These are phyloP conservation scores for Pampusana beccarii DNA, from an alignment of 2,113 vertebrate species.

Conservation along the genomic window DNA sequence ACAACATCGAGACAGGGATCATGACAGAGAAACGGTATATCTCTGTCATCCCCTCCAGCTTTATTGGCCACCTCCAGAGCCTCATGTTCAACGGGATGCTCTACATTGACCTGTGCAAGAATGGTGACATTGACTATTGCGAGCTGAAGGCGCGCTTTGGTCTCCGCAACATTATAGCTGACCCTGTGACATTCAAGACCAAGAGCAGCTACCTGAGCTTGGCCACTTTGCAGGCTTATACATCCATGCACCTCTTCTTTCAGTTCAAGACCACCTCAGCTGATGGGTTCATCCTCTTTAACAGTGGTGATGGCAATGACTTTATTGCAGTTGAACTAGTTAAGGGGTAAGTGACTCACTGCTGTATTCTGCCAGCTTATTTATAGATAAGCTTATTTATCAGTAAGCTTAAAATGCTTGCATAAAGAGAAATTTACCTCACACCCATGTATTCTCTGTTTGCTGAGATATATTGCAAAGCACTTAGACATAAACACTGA, in stretches of 20 bases:
- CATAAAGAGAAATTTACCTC: background rate
- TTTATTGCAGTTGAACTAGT: conserved; percentile 97
- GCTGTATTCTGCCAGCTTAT: background rate
- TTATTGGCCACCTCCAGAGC: conserved; percentile 97
- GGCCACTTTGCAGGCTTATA: conserved; percentile 94
- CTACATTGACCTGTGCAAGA: conserved; percentile 98
- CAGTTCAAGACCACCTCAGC: conserved; percentile 97
- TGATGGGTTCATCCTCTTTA: conserved; percentile 96
- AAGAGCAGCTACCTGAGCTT: conserved; percentile 96
- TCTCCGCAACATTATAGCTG: conserved; percentile 93
- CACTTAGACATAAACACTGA: background rate
- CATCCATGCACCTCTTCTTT: conserved; percentile 98
- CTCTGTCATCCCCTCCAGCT: conserved; percentile 94
- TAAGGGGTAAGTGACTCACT: conserved; percentile 86
- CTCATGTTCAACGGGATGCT: conserved; percentile 95
- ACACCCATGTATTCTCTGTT: background rate
- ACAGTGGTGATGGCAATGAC: conserved; percentile 87
- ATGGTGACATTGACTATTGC: conserved; percentile 96
- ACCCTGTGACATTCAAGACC: conserved; percentile 95
- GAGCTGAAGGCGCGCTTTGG: conserved; percentile 96
- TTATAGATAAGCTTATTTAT: background rate
- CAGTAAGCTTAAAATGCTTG: background rate
- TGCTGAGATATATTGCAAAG: background rate
- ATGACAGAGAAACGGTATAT: conserved; percentile 97
- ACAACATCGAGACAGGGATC: conserved; percentile 97